Percentiles rank a stretch among this genome's conserved stretches.
Conservation (phyloP, 2,113 vertebrate species). For the Rousettus leschenaultii region DNA sequence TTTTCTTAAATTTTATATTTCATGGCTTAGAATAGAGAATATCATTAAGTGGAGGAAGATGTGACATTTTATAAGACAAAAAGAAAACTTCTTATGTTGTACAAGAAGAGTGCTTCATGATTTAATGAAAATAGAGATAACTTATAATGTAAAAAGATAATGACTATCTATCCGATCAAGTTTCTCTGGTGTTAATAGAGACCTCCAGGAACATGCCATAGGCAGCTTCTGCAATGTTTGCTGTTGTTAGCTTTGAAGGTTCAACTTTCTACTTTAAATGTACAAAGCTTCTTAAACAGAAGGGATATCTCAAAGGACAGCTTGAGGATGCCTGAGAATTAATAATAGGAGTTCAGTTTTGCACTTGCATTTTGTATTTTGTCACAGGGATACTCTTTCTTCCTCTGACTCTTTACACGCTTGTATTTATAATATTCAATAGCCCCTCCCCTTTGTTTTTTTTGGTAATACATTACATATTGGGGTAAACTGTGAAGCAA, state of each 20-base stretch:
- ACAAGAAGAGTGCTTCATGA: not conserved
- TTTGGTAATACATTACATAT: not conserved
- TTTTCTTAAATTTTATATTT: not conserved
- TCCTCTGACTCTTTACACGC: not conserved
- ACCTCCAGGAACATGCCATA: not conserved
- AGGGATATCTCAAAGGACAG: not conserved
- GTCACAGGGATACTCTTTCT: not conserved
- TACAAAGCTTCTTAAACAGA: conserved; percentile 7
- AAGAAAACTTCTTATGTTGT: not conserved
- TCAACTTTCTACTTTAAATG: conserved; percentile 40
- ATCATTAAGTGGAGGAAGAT: not conserved
- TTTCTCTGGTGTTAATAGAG: not conserved
- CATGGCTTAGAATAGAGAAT: not conserved
- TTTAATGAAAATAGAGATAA: not conserved
- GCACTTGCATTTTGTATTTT: conserved; percentile 3
- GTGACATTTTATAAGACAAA: not conserved
- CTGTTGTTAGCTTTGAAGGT: not conserved
- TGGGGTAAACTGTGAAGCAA: not conserved
- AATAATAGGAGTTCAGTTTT: not conserved
- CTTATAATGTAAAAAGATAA: not conserved
- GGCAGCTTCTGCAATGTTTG: not conserved
- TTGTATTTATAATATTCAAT: conserved; percentile 2
- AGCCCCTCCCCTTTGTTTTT: not conserved
- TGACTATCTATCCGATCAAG: not conserved
- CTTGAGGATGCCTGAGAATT: not conserved